Percentiles rank a stretch among this genome's conserved stretches.
These are phyloP conservation scores for Anguilla obscura DNA, from an alignment of 2,797 vertebrate species.

Conservation along the genomic window DNA sequence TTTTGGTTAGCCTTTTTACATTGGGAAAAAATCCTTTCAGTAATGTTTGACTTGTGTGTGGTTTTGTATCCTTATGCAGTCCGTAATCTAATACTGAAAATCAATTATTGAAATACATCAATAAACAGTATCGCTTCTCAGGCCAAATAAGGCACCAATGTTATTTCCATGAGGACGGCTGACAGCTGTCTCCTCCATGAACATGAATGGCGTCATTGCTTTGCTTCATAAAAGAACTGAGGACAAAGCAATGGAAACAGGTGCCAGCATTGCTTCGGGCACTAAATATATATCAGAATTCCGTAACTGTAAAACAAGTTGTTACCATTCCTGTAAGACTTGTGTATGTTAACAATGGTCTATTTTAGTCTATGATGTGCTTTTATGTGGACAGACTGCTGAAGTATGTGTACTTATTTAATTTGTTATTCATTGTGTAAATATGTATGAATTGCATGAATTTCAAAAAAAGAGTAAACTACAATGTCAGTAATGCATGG, in stretches of 20 bases:
- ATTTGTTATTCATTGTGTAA: not conserved
- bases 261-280: not conserved
- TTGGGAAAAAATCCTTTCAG: not conserved
- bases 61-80: not conserved
- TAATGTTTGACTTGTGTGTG: not conserved
- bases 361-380: not conserved
- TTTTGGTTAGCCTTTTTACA: too few relatives aligned
- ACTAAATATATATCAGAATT: not conserved
- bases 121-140: not conserved
- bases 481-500: not conserved
- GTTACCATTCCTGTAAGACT: not conserved
- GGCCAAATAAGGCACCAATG: not conserved
- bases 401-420: not conserved
- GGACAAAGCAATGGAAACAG: not conserved
- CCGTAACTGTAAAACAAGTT: not conserved
- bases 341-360: not conserved
- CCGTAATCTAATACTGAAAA: not conserved
- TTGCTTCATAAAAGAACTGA: not conserved
- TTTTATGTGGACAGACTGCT: not conserved
- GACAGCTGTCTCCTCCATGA: not conserved
- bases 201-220: not conserved
- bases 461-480: not conserved
- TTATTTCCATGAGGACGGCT: not conserved
- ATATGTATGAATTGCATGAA: not conserved
- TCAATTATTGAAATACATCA: not conserved